Percentiles rank a stretch among this genome's conserved stretches.
These are phyloP conservation scores for Pangasius larnaudii DNA, from an alignment of 2,797 vertebrate genomes.

Conservation along the genomic window DNA sequence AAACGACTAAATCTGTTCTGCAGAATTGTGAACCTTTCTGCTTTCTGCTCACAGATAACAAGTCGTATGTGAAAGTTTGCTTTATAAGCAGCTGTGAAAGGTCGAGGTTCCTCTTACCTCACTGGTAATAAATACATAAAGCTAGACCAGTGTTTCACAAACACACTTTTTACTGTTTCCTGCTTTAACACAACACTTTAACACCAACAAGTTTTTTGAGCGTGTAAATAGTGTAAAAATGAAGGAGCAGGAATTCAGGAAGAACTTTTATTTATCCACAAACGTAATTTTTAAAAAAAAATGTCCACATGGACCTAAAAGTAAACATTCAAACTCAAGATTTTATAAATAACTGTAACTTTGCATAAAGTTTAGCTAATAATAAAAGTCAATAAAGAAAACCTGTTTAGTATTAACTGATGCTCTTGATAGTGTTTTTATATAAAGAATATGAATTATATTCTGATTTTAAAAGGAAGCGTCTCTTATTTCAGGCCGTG, in stretches of 20 bases:
- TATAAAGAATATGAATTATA: background rate
- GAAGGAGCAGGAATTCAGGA: background rate
- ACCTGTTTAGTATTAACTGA: background rate
- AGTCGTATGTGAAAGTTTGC: constrained; percentile 16
- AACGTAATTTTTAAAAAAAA: background rate
- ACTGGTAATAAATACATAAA: constrained; percentile 27
- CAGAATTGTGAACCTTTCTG: background rate
- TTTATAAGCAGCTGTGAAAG: constrained; percentile 11
- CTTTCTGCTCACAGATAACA: background rate
- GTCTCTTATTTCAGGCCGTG: constrained; percentile 86
- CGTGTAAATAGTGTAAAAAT: background rate
- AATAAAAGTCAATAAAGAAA: background rate
- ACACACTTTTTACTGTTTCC: background rate
- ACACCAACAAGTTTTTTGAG: background rate
- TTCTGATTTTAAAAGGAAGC: background rate
- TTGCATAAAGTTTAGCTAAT: background rate
- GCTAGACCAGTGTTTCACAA: background rate
- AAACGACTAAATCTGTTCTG: constrained; percentile 12
- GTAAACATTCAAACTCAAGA: background rate
- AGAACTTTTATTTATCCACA: constrained; percentile 14
- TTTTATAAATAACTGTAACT: constrained; percentile 33
- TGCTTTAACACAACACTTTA: background rate
- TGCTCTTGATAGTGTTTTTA: background rate
- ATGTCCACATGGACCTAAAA: background rate
- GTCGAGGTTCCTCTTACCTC: constrained; percentile 20